A percentile compares a stretch with the other conserved stretches of the same genome.
phyloP scores from a whole-genome alignment of 2,113 vertebrate genomes.

The Panthera leo region DNA sequence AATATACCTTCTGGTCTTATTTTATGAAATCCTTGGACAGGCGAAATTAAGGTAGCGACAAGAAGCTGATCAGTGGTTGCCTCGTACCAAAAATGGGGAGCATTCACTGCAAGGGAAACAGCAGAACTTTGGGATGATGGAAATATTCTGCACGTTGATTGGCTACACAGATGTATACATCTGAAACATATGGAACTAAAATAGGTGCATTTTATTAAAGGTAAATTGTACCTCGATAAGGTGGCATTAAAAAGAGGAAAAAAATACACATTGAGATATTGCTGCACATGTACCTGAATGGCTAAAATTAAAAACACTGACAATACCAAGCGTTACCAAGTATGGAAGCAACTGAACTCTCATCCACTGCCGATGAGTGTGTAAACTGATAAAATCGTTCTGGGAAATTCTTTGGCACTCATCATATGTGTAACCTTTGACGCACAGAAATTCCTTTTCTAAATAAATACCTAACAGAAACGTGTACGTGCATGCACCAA shows the following conservation, averaged over 20 bases:
- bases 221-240: not conserved
- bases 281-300: not conserved
- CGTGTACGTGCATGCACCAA: not conserved
- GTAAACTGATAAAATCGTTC: not conserved
- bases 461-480: not conserved
- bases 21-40: not conserved
- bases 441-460: not conserved
- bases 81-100: not conserved
- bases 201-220: not conserved
- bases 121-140: not conserved
- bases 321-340: not conserved
- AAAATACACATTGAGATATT: not conserved
- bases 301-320: not conserved
- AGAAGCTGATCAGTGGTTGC: not conserved
- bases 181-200: not conserved
- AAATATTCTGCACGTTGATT: not conserved
- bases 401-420: not conserved
- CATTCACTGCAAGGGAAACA: not conserved
- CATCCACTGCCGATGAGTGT: not conserved
- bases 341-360: not conserved
- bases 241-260: not conserved
- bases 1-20: not conserved
- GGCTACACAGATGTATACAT: not conserved
- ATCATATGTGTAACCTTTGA: not conserved
- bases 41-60: not conserved